phyloP scores from a whole-genome alignment of 2,113 vertebrate genomes.

The Athene cunicularia region DNA sequence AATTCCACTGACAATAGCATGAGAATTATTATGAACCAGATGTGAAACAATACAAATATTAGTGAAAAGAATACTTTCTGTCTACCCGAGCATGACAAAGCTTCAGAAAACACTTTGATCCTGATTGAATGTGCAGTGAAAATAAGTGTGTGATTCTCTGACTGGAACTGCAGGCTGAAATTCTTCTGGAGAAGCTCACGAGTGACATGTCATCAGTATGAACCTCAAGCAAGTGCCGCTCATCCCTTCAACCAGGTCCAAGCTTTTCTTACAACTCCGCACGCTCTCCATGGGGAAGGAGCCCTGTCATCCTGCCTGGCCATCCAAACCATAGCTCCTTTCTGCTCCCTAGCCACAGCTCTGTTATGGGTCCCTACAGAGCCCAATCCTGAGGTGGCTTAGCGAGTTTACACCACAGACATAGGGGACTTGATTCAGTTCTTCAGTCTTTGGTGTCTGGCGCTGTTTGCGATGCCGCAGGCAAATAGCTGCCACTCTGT shows the following conservation, averaged over 20 bases:
- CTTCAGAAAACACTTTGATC: conserved; percentile 13
- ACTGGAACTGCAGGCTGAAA: neutral
- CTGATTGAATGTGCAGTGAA: neutral
- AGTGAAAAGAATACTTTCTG: conserved; percentile 46
- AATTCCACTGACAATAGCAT: conserved; percentile 60
- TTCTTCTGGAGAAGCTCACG: neutral
- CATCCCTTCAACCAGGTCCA: neutral
- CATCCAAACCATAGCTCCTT: neutral
- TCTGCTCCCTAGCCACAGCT: neutral
- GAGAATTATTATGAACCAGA: conserved; percentile 59
- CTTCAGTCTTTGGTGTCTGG: neutral
- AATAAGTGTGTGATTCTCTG: neutral
- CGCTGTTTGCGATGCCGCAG: rapidly evolving
- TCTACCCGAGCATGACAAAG: conserved; percentile 44
- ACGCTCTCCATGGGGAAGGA: rapidly evolving
- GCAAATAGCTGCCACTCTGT: neutral
- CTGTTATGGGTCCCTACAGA: neutral
- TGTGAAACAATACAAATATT: conserved; percentile 63
- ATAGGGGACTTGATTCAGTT: neutral
- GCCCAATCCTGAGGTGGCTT: neutral
- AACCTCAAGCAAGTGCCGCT: neutral
- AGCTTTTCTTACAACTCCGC: neutral
- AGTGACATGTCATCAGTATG: neutral
- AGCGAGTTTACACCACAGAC: neutral
- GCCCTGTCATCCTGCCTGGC: rapidly evolving